Evolutionary conservation across 2,888 invertebrate species (phyloP).

Genomic region (Oxytorus armatus): DNA sequence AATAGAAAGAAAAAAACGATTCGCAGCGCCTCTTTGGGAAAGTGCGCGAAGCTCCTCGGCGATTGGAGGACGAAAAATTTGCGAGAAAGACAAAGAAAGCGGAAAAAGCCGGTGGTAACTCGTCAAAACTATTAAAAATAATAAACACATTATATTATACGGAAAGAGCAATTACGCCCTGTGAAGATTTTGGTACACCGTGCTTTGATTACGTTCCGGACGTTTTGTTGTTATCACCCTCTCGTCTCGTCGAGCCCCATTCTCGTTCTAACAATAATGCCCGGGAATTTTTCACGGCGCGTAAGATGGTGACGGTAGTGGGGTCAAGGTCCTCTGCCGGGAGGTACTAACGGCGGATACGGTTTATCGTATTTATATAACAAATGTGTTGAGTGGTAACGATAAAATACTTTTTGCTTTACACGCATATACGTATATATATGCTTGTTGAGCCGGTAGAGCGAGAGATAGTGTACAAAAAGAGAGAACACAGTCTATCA

Average conservation of each 20-base stretch:
- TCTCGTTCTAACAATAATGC: too few species aligned
- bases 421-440: not conserved
- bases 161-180: too few species aligned
- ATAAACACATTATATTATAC: too few species aligned
- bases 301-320: too few species aligned
- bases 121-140: too few species aligned
- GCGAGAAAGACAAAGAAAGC: not conserved
- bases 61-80: not conserved
- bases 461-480: not conserved
- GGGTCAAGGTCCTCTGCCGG: slow-evolving; percentile 66
- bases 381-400: too few species aligned
- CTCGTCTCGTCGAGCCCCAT: too few species aligned
- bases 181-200: not conserved
- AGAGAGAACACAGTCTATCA: slow-evolving; percentile 54
- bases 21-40: slow-evolving; percentile 5
- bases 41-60: slow-evolving; percentile 26
- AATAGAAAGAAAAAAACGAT: not conserved
- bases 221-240: not conserved
- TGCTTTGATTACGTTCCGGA: not conserved
- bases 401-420: too few species aligned
- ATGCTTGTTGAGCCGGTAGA: not conserved
- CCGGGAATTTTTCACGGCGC: too few species aligned
- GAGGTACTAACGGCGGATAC: too few species aligned
- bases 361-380: too few species aligned
- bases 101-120: too few species aligned